Percentiles rank a stretch among this genome's conserved stretches.
phyloP scores from a whole-genome alignment of 1,140 invertebrate species.

The Lucilia cuprina region DNA sequence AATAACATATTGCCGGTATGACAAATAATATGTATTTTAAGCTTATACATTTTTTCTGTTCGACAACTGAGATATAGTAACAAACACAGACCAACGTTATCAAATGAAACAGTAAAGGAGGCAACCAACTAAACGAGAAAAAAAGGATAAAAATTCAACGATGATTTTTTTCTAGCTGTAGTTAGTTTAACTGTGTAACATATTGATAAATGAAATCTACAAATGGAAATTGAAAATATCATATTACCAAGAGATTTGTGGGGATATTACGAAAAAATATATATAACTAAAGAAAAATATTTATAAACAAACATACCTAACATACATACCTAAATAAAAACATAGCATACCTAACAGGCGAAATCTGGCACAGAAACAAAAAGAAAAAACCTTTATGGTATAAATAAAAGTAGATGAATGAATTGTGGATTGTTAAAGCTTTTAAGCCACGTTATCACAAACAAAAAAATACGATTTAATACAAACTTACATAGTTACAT shows the following conservation, averaged over 20 bases:
- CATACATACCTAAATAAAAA: neutral
- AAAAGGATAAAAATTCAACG: no score
- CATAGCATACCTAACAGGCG: neutral
- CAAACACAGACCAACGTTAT: neutral
- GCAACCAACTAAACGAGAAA: no score
- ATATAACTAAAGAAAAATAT: neutral
- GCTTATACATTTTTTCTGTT: neutral
- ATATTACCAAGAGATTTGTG: slow-evolving; percentile 50
- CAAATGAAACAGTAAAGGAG: no score
- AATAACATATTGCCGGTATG: neutral
- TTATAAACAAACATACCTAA: neutral
- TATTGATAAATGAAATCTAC: slow-evolving; percentile 16
- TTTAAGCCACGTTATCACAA: neutral
- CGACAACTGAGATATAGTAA: neutral
- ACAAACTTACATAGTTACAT: neutral
- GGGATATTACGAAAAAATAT: slow-evolving; percentile 18
- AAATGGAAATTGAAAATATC: slow-evolving; percentile 56
- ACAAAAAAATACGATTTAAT: neutral
- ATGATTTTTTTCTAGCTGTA: no score
- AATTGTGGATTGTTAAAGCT: neutral
- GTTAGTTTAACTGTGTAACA: neutral
- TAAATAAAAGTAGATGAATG: no score
- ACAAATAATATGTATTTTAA: slow-evolving; percentile 13
- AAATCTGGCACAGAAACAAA: neutral
- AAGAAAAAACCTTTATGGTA: neutral